Percentiles rank a stretch among this genome's conserved stretches.
These are phyloP conservation scores for Drosophila melanosoma DNA, from an alignment of 2,888 invertebrate genomes.

Conservation along the genomic window DNA sequence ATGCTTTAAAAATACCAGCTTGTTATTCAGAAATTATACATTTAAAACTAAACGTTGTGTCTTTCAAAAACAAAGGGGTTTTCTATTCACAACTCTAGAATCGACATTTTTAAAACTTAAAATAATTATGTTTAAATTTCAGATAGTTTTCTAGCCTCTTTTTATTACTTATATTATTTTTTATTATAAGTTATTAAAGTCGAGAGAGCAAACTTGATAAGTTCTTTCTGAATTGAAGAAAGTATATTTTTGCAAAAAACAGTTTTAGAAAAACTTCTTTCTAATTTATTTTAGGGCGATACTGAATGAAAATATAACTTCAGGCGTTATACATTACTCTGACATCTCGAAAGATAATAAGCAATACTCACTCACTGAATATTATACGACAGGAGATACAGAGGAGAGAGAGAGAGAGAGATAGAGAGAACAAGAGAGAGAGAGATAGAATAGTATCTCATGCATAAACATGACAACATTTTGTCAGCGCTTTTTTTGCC, in stretches of 20 bases:
- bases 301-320: background rate
- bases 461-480: conserved; percentile 60
- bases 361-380: background rate
- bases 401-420: background rate
- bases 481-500: conserved; percentile 48
- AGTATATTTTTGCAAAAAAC: background rate
- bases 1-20: background rate
- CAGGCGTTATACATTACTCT: background rate
- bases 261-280: background rate
- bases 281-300: background rate
- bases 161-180: background rate
- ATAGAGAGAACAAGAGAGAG: background rate
- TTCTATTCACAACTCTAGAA: background rate
- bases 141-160: background rate
- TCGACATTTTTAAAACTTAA: background rate
- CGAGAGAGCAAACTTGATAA: background rate
- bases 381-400: background rate
- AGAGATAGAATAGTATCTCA: conserved; percentile 8
- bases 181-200: background rate
- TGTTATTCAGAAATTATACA: background rate
- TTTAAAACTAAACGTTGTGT: background rate
- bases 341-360: background rate
- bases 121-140: background rate
- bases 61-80: background rate
- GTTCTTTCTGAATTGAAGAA: background rate